phyloP scores from a whole-genome alignment of 2,797 vertebrate genomes.

The Eulemur albifrons region DNA sequence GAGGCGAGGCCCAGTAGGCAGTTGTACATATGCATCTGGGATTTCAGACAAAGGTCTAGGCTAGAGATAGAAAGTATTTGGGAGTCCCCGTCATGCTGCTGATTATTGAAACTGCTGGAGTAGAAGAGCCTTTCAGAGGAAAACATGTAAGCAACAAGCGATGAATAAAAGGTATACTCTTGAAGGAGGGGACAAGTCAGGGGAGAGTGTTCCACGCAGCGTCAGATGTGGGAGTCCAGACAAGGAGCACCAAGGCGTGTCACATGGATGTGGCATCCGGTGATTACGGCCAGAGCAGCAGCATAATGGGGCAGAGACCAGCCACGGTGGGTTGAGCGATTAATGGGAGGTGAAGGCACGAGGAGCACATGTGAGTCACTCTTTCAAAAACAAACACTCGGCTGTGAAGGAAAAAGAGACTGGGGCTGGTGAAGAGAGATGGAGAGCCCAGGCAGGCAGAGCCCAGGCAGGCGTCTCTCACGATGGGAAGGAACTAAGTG shows the following conservation, averaged over 20 bases:
- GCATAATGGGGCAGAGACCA: not conserved
- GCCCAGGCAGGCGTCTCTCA: not conserved
- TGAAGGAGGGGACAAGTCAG: not conserved
- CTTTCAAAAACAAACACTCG: not conserved
- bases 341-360: not conserved
- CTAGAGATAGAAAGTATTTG: not conserved
- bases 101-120: not conserved
- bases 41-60: not conserved
- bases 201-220: not conserved
- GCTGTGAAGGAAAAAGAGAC: not conserved
- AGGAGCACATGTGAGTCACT: not conserved
- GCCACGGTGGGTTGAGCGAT: rapidly evolving
- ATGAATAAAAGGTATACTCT: not conserved
- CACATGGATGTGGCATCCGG: not conserved
- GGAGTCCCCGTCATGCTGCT: not conserved
- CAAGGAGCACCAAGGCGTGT: not conserved
- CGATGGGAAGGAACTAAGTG: not conserved
- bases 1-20: not conserved
- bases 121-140: not conserved
- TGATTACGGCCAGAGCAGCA: not conserved
- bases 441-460: not conserved
- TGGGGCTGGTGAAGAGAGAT: not conserved
- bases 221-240: not conserved
- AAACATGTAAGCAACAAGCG: not conserved
- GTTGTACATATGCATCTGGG: not conserved